A percentile compares a stretch with the other conserved stretches of the same genome.
Evolutionary conservation across 2,888 invertebrate genomes (phyloP).

Genomic region (Nomada flava): DNA sequence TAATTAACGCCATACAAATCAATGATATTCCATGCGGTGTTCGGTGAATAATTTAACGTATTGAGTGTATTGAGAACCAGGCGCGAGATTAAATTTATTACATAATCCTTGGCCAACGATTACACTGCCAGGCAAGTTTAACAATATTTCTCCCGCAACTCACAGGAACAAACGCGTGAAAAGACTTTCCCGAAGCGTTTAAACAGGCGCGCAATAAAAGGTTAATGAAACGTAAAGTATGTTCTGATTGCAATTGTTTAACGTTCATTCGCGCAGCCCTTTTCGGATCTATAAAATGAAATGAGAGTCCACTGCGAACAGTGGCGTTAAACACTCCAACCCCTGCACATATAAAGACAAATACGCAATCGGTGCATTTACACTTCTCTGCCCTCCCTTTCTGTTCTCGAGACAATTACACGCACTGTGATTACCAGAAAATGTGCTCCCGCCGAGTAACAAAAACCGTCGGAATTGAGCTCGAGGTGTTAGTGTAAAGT

Average conservation of each 20-base stretch:
- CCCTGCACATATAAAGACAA: conserved; percentile 7
- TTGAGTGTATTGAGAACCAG: conserved; percentile 21
- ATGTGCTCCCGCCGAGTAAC: conserved; percentile 1
- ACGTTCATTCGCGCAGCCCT: not conserved
- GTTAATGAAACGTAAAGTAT: not conserved
- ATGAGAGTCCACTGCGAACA: not conserved
- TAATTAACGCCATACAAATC: conserved; percentile 55
- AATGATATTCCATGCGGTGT: conserved; percentile 34
- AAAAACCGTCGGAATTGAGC: not conserved
- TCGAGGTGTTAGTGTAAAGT: not conserved
- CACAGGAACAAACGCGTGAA: not conserved
- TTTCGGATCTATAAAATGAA: conserved; percentile 1
- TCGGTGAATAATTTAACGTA: conserved; percentile 1
- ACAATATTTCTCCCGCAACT: too few species aligned
- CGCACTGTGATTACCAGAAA: not conserved
- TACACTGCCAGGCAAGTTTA: not conserved
- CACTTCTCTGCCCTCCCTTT: not conserved
- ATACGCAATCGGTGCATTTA: conserved; percentile 20
- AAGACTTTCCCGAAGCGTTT: not conserved
- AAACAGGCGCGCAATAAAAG: not conserved
- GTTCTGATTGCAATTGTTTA: not conserved
- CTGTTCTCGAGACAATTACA: conserved; percentile 16
- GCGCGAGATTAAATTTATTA: conserved; percentile 15
- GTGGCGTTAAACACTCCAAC: not conserved
- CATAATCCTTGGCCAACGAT: not conserved